Evolutionary conservation across 2,888 invertebrate genomes (phyloP).

Genomic region (Drosophila ustulata): DNA sequence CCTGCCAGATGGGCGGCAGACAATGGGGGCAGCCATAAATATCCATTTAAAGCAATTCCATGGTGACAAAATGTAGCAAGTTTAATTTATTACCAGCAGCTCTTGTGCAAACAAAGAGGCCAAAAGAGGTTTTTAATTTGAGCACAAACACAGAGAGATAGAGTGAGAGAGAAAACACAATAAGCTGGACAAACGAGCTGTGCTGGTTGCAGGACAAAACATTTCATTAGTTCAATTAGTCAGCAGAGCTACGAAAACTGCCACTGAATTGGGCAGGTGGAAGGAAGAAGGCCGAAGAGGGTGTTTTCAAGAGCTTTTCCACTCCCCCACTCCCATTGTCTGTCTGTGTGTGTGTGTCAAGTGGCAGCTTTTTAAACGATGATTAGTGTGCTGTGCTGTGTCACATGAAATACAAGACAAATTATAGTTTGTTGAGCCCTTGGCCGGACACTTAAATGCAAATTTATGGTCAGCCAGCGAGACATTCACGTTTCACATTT

Average conservation of each 20-base stretch:
- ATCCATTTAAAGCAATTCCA: slow-evolving; percentile 72
- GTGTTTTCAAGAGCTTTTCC: neutral
- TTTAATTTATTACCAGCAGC: slow-evolving; percentile 72
- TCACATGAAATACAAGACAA: slow-evolving; percentile 71
- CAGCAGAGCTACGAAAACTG: slow-evolving; percentile 42
- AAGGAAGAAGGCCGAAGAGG: neutral
- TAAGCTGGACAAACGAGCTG: slow-evolving; percentile 44
- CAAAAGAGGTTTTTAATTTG: slow-evolving; percentile 70
- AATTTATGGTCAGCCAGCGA: slow-evolving; percentile 58
- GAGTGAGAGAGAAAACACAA: slow-evolving; percentile 9
- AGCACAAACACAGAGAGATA: slow-evolving; percentile 9
- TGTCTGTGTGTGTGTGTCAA: no score
- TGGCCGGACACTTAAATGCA: slow-evolving; percentile 61
- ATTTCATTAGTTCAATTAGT: slow-evolving; percentile 80
- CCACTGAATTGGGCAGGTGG: slow-evolving; percentile 25
- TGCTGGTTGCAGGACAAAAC: slow-evolving; percentile 47
- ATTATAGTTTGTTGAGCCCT: slow-evolving; percentile 68
- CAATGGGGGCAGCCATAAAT: slow-evolving; percentile 61
- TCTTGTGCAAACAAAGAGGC: slow-evolving; percentile 62
- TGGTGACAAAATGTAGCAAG: slow-evolving; percentile 73
- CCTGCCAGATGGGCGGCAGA: slow-evolving; percentile 12
- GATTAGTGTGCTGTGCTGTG: slow-evolving; percentile 69
- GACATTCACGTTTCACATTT: slow-evolving; percentile 15
- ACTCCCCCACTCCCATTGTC: neutral
- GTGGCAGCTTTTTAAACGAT: slow-evolving; percentile 70